Conservation (phyloP, 2,797 vertebrate species). For the Gephyroberyx darwinii region DNA sequence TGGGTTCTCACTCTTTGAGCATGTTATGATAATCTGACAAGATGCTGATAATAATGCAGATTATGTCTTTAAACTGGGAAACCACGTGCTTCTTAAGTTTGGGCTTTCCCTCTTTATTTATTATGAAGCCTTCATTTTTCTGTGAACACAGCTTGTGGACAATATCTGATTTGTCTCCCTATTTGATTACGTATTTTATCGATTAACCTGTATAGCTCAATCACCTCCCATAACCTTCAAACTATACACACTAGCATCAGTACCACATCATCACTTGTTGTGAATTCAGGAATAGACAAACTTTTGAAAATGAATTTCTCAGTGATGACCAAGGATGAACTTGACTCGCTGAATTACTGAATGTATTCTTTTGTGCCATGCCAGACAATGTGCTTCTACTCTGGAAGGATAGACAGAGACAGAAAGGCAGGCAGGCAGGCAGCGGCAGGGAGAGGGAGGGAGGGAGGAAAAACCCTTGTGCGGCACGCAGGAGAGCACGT, state of each 20-base stretch:
- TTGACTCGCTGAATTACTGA: slow-evolving; percentile 35
- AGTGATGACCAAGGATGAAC: slow-evolving; percentile 32
- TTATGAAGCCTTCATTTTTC: neutral
- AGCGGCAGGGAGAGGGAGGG: slow-evolving; percentile 75
- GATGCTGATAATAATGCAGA: slow-evolving; percentile 7
- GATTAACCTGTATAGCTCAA: neutral
- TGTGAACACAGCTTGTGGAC: neutral
- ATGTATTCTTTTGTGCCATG: slow-evolving; percentile 43
- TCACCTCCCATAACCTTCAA: neutral
- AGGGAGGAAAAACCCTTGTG: slow-evolving; percentile 60
- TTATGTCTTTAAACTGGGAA: neutral
- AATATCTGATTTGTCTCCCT: neutral
- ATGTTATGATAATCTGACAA: neutral
- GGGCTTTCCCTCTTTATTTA: neutral
- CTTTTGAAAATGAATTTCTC: slow-evolving; percentile 23
- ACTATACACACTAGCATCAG: neutral
- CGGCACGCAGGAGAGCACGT: slow-evolving; percentile 88
- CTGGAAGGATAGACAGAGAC: slow-evolving; percentile 55
- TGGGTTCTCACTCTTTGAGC: slow-evolving; percentile 7
- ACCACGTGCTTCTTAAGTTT: neutral
- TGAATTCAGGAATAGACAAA: slow-evolving; percentile 3
- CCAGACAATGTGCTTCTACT: slow-evolving; percentile 72
- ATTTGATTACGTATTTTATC: neutral
- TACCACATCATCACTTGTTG: neutral
- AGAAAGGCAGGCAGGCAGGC: slow-evolving; percentile 33